phyloP scores from a whole-genome alignment of 2,797 vertebrate genomes.

The Protonibea diacanthus region DNA sequence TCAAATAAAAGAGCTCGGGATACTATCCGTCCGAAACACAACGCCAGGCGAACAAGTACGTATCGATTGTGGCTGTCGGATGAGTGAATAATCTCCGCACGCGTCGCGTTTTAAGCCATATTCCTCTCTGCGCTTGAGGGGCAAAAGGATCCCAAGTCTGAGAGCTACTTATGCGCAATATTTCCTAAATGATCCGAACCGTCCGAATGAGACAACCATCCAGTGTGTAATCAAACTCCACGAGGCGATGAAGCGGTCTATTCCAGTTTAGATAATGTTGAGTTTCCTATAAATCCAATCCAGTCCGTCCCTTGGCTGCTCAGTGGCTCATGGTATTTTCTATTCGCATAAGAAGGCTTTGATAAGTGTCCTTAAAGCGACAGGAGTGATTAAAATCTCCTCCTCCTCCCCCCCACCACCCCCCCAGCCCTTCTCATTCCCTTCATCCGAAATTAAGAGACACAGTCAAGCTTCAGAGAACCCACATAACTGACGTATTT shows the following conservation, averaged over 20 bases:
- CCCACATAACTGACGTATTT: constrained; percentile 89
- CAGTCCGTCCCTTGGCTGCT: constrained; percentile 73
- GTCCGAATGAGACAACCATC: constrained; percentile 71
- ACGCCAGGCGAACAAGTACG: constrained; percentile 51
- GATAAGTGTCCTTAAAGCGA: constrained; percentile 90
- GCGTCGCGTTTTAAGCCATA: constrained; percentile 76
- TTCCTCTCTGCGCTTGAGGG: constrained; percentile 70
- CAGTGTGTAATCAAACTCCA: constrained; percentile 80
- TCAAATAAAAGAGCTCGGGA: constrained; percentile 65
- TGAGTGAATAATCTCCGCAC: constrained; percentile 67
- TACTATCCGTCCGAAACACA: constrained; percentile 68
- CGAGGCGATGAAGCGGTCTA: constrained; percentile 74
- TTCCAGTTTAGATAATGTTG: constrained; percentile 75
- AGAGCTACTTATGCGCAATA: constrained; percentile 81
- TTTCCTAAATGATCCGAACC: constrained; percentile 79
- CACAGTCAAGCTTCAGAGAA: constrained; percentile 80
- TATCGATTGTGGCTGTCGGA: constrained; percentile 54
- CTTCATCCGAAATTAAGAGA: constrained; percentile 82
- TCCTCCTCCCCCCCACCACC: constrained; percentile 45
- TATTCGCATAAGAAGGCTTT: constrained; percentile 85
- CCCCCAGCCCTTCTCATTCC: constrained; percentile 47
- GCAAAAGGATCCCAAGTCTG: constrained; percentile 74
- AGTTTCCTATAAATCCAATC: constrained; percentile 83
- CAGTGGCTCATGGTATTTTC: constrained; percentile 80
- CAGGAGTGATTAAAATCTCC: constrained; percentile 86